Evolutionary conservation across 2,113 vertebrate species (phyloP).

Genomic region (Tachuris rubrigastra): DNA sequence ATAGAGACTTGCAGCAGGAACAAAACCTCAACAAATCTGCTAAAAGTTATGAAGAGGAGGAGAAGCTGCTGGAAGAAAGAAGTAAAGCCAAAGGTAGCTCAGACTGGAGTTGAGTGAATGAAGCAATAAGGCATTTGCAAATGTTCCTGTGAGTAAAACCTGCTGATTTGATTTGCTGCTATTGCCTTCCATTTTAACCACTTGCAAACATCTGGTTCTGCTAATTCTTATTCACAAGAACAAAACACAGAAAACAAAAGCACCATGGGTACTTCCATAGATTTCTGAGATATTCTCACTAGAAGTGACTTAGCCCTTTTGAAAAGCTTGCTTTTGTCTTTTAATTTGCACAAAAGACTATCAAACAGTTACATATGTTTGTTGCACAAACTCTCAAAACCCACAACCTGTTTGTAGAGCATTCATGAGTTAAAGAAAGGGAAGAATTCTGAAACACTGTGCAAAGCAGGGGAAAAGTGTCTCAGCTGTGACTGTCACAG

Average conservation of each 20-base stretch:
- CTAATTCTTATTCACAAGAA: constrained; percentile 20
- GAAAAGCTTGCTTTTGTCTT: not conserved
- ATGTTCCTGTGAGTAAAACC: constrained; percentile 3
- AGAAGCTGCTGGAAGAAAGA: not conserved
- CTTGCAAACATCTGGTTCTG: not conserved
- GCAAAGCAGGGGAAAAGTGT: not conserved
- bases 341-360: not conserved
- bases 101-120: not conserved
- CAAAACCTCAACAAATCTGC: not conserved
- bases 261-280: not conserved
- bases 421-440: not conserved
- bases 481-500: not conserved
- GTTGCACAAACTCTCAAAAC: not conserved
- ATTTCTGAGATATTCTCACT: not conserved
- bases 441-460: not conserved
- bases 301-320: not conserved
- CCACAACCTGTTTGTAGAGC: not conserved
- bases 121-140: not conserved
- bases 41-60: not conserved
- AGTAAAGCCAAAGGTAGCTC: not conserved
- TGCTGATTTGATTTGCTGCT: constrained; percentile 16
- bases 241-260: not conserved
- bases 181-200: not conserved
- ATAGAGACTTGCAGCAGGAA: not conserved
- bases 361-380: not conserved